These are phyloP conservation scores for Orchesella flavescens DNA, from an alignment of 2,888 invertebrate genomes.

Conservation along the genomic window DNA sequence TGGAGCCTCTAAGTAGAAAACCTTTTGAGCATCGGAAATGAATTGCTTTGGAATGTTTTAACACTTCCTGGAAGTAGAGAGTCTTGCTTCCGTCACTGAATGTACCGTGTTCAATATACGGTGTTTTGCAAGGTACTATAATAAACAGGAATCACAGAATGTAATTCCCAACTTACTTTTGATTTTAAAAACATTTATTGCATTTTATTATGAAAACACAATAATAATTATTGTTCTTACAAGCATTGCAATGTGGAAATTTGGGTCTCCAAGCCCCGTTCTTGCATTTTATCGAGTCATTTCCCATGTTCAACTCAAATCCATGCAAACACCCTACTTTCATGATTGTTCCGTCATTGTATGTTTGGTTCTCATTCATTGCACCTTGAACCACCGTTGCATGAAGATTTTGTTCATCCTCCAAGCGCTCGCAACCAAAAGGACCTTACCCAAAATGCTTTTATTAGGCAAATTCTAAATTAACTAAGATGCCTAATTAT, in stretches of 20 bases:
- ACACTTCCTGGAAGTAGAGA: slow-evolving; percentile 74
- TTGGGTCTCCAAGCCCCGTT: slow-evolving; percentile 89
- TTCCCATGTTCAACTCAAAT: slow-evolving; percentile 84
- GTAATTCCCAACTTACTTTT: neutral
- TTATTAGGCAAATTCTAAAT: neutral
- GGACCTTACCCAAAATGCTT: slow-evolving; percentile 26
- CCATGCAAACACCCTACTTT: slow-evolving; percentile 85
- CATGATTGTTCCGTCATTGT: slow-evolving; percentile 85
- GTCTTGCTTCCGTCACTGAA: slow-evolving; percentile 70
- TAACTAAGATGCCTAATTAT: too few relatives aligned
- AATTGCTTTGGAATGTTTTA: slow-evolving; percentile 83
- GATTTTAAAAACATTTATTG: too few relatives aligned
- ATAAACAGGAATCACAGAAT: neutral
- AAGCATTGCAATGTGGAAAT: slow-evolving; percentile 85
- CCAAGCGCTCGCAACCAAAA: slow-evolving; percentile 46
- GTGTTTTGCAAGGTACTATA: slow-evolving; percentile 69
- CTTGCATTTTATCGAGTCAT: slow-evolving; percentile 86
- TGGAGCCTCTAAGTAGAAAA: slow-evolving; percentile 79
- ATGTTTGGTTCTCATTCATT: slow-evolving; percentile 82
- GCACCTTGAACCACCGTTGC: slow-evolving; percentile 83
- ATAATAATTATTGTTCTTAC: slow-evolving; percentile 78
- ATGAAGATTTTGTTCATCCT: slow-evolving; percentile 80
- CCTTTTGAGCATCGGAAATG: slow-evolving; percentile 86
- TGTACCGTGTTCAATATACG: slow-evolving; percentile 69
- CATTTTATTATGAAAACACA: too few relatives aligned